A percentile compares a stretch with the other conserved stretches of the same genome.
These are phyloP conservation scores for Phymastichus coffea DNA, from an alignment of 1,140 invertebrate genomes.

Conservation along the genomic window DNA sequence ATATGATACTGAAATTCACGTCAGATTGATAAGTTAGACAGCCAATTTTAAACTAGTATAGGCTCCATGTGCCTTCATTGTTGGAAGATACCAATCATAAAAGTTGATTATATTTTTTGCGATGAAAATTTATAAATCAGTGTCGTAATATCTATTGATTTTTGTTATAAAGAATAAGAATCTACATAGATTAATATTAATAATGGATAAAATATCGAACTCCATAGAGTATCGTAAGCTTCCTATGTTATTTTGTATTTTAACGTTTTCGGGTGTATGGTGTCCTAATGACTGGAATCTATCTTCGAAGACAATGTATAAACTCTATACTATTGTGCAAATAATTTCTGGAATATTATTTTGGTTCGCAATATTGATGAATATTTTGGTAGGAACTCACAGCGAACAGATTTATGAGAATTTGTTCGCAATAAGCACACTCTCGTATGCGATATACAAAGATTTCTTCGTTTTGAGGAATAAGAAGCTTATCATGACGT, in stretches of 20 bases:
- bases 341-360: conserved; percentile 4
- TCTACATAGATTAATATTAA: no score
- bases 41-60: no score
- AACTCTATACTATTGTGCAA: neutral
- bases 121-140: no score
- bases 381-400: neutral
- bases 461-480: conserved; percentile 7
- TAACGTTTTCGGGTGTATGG: conserved; percentile 15
- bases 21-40: no score
- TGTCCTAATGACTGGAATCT: conserved; percentile 2
- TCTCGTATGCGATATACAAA: conserved; percentile 2
- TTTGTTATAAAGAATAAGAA: no score
- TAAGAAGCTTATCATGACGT: neutral
- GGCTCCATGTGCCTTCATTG: no score
- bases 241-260: conserved; percentile 12
- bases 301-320: neutral
- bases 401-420: conserved; percentile 6
- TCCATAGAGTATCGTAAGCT: neutral
- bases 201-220: no score
- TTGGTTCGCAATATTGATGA: conserved; percentile 5
- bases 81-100: no score
- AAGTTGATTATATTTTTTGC: no score
- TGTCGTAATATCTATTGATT: no score
- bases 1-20: no score
- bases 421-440: conserved; percentile 1